Conservation (phyloP, 2,113 vertebrate genomes). For the Dromaius novaehollandiae region DNA sequence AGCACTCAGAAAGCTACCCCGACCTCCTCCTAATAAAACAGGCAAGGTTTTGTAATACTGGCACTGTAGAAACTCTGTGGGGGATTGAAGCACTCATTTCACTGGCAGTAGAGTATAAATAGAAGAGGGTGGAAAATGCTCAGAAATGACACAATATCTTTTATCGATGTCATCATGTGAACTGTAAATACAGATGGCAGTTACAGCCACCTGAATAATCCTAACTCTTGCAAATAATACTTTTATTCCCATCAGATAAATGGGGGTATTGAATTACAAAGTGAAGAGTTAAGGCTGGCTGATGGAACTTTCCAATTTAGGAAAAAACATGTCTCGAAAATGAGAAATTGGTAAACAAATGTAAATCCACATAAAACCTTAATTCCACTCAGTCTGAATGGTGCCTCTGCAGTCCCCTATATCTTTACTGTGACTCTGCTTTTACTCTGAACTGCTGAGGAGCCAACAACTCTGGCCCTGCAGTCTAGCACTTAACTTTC, state of each 20-base stretch:
- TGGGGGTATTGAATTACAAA: background rate
- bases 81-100: background rate
- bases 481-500: background rate
- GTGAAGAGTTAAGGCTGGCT: background rate
- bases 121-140: background rate
- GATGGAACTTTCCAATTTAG: background rate
- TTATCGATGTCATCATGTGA: background rate
- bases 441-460: background rate
- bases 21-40: background rate
- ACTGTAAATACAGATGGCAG: background rate
- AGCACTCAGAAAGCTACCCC: background rate
- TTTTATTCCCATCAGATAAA: background rate
- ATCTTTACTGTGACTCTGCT: background rate
- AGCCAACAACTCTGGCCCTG: background rate
- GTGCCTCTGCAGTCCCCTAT: background rate
- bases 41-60: background rate
- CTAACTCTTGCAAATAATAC: background rate
- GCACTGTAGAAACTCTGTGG: background rate
- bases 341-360: slow-evolving; percentile 16
- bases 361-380: slow-evolving; percentile 36
- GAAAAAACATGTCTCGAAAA: background rate
- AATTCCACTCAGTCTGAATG: background rate
- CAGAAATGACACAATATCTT: rapidly evolving
- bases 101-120: background rate
- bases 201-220: background rate